phyloP scores from a whole-genome alignment of 2,888 invertebrate species.

The Bellardia bayeri region DNA sequence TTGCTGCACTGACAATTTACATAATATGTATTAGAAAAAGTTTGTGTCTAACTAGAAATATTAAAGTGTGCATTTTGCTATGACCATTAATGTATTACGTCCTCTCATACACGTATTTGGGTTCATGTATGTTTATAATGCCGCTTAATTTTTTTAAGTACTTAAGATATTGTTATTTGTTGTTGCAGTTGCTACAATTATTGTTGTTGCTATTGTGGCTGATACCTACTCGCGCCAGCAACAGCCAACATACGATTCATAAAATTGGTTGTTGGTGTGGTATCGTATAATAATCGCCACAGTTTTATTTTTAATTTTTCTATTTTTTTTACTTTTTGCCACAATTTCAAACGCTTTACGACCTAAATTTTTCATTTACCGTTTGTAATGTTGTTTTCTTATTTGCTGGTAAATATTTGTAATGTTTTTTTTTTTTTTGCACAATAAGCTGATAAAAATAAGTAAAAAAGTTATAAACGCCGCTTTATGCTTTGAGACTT shows the following conservation, averaged over 20 bases:
- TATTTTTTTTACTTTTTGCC: constrained; percentile 5
- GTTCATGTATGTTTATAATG: constrained; percentile 33
- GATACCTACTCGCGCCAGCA: background rate
- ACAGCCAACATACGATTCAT: constrained; percentile 45
- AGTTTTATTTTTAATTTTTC: background rate
- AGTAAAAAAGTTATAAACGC: constrained; percentile 19
- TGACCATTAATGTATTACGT: background rate
- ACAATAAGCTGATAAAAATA: constrained; percentile 40
- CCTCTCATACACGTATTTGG: constrained; percentile 7
- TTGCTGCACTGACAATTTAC: too few species aligned
- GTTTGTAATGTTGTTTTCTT: constrained; percentile 42
- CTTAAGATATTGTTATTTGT: constrained; percentile 41
- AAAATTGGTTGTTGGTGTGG: constrained; percentile 31
- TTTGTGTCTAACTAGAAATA: too few species aligned
- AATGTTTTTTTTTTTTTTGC: constrained; percentile 31
- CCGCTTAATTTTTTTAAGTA: constrained; percentile 44
- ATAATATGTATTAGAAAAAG: too few species aligned
- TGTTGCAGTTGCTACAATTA: constrained; percentile 56
- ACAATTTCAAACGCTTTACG: constrained; percentile 51
- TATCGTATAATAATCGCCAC: constrained; percentile 40
- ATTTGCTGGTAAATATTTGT: constrained; percentile 48
- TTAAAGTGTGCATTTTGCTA: background rate
- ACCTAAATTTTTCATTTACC: constrained; percentile 46
- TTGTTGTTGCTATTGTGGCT: constrained; percentile 23
- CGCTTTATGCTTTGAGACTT: background rate